Conservation (phyloP, 2,888 invertebrate species). For the Folsomia candida region DNA sequence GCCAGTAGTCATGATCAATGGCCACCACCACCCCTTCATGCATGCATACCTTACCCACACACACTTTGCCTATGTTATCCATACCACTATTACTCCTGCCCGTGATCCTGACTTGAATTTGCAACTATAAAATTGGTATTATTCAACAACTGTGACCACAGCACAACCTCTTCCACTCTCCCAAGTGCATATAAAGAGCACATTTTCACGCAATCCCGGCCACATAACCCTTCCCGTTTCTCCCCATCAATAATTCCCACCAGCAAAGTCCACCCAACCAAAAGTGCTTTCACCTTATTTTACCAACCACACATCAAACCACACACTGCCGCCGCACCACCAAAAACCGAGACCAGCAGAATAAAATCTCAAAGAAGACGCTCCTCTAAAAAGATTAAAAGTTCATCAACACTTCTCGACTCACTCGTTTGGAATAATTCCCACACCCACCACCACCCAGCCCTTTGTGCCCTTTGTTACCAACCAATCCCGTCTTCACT, state of each 20-base stretch:
- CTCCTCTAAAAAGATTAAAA: conserved; percentile 25
- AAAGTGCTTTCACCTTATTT: neutral
- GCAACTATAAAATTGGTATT: conserved; percentile 52
- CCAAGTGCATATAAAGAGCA: conserved; percentile 51
- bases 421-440: conserved; percentile 26
- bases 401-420: conserved; percentile 34
- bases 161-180: conserved; percentile 47
- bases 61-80: too few species aligned
- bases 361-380: neutral
- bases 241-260: conserved; percentile 10
- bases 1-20: conserved; percentile 11
- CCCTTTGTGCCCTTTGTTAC: too few species aligned
- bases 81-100: conserved; percentile 51
- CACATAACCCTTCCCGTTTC: conserved; percentile 25
- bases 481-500: too few species aligned
- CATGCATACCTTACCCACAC: too few species aligned
- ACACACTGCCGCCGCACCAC: too few species aligned
- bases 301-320: too few species aligned
- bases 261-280: neutral
- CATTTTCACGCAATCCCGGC: conserved; percentile 51
- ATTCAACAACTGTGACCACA: conserved; percentile 52
- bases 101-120: conserved; percentile 52
- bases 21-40: too few species aligned
- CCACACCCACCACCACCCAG: too few species aligned
- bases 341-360: too few species aligned